Conservation (phyloP, 1,140 invertebrate species). For the Bombus cullumanus region DNA sequence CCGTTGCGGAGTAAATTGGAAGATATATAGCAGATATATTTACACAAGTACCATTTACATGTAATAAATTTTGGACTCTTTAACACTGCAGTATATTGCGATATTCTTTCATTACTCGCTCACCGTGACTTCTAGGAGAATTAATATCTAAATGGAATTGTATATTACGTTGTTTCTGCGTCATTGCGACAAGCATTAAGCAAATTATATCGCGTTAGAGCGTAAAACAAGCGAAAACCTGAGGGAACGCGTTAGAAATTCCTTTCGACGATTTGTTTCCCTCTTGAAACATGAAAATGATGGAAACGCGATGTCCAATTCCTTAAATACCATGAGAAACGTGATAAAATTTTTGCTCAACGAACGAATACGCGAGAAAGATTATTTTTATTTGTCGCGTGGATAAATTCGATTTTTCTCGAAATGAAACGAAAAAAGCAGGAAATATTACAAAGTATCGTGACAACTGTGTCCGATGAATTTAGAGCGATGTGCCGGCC, state of each 20-base stretch:
- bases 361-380: not conserved
- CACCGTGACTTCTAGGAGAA: too few species aligned
- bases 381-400: not conserved
- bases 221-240: not conserved
- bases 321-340: not conserved
- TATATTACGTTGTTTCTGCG: not conserved
- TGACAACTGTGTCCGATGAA: not conserved
- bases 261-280: not conserved
- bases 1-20: not conserved
- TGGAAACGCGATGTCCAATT: not conserved
- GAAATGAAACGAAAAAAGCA: not conserved
- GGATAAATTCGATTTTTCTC: not conserved
- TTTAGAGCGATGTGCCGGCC: not conserved
- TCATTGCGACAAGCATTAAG: not conserved
- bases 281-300: not conserved
- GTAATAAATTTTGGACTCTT: too few species aligned
- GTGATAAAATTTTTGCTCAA: not conserved
- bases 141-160: slow-evolving; percentile 6
- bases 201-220: not conserved
- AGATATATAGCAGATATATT: not conserved
- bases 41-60: not conserved
- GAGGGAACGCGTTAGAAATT: not conserved
- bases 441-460: not conserved
- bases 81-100: too few species aligned
- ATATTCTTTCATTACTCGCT: too few species aligned